Percentiles rank a stretch among this genome's conserved stretches.
These are phyloP conservation scores for Steinernema khuongi DNA, from an alignment of 1,140 invertebrate species.

Conservation along the genomic window DNA sequence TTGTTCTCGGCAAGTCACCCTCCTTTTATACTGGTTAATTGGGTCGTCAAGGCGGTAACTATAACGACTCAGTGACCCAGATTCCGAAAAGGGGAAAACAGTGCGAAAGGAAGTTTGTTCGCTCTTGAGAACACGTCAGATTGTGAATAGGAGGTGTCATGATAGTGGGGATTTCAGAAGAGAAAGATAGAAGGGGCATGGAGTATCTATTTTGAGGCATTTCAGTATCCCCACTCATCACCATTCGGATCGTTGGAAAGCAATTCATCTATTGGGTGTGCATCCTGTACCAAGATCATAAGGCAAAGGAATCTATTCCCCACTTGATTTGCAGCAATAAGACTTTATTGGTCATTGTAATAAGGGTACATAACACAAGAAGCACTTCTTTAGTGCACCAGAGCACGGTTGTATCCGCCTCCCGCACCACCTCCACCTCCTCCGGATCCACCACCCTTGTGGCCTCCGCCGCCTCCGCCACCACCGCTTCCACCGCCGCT, in stretches of 20 bases:
- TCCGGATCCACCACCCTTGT: neutral
- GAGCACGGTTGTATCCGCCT: neutral
- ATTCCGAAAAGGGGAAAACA: neutral
- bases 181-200: neutral
- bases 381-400: neutral
- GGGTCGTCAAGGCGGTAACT: conserved; percentile 8
- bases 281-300: too few species aligned
- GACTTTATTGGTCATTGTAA: neutral
- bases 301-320: too few species aligned
- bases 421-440: neutral
- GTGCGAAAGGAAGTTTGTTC: neutral
- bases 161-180: neutral
- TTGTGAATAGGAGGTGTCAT: neutral
- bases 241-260: too few species aligned
- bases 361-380: neutral
- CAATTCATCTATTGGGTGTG: too few species aligned
- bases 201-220: too few species aligned
- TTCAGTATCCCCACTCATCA: too few species aligned
- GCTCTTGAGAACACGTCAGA: neutral
- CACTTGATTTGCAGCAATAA: neutral
- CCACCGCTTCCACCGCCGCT: neutral
- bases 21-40: neutral
- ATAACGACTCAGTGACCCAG: neutral
- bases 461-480: neutral
- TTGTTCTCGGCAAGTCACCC: neutral